Evolutionary conservation across 2,888 invertebrate species (phyloP).

Genomic region (Eupithecia subumbrata): DNA sequence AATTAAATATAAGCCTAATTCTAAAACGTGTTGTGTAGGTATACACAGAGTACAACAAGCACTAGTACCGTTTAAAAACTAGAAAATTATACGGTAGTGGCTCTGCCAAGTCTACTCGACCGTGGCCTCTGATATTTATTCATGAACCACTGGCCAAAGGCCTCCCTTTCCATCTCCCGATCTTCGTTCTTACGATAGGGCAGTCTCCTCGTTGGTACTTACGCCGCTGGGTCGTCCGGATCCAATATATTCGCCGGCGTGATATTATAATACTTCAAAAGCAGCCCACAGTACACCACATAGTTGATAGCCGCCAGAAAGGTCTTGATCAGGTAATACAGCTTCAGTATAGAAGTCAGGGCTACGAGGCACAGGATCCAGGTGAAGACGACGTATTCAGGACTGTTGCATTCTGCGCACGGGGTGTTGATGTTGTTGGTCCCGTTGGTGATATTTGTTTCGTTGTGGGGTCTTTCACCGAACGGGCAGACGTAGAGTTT

Average conservation of each 20-base stretch:
- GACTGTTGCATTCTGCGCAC: slow-evolving; percentile 83
- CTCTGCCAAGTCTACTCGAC: not conserved
- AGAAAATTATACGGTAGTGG: not conserved
- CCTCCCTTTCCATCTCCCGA: not conserved
- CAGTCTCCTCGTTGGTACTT: not conserved
- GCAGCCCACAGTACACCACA: slow-evolving; percentile 88
- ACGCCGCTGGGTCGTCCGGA: not conserved
- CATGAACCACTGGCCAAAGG: not conserved
- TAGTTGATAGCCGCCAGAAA: slow-evolving; percentile 91
- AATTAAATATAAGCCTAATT: too few relatives aligned
- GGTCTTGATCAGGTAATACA: slow-evolving; percentile 94
- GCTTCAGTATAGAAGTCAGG: slow-evolving; percentile 94
- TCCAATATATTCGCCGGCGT: slow-evolving; percentile 55
- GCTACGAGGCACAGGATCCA: slow-evolving; percentile 97
- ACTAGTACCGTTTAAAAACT: not conserved
- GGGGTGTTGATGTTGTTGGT: not conserved
- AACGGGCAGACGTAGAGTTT: slow-evolving; percentile 70
- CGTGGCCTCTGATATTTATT: not conserved
- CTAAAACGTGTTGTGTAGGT: not conserved
- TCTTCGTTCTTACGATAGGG: not conserved
- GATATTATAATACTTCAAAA: slow-evolving; percentile 84
- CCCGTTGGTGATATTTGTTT: not conserved
- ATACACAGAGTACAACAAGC: too few relatives aligned
- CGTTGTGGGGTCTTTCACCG: slow-evolving; percentile 17
- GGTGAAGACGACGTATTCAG: slow-evolving; percentile 96